A percentile compares a stretch with the other conserved stretches of the same genome.
phyloP scores from a whole-genome alignment of 1,140 invertebrate species.

The Drosophila ironensis region DNA sequence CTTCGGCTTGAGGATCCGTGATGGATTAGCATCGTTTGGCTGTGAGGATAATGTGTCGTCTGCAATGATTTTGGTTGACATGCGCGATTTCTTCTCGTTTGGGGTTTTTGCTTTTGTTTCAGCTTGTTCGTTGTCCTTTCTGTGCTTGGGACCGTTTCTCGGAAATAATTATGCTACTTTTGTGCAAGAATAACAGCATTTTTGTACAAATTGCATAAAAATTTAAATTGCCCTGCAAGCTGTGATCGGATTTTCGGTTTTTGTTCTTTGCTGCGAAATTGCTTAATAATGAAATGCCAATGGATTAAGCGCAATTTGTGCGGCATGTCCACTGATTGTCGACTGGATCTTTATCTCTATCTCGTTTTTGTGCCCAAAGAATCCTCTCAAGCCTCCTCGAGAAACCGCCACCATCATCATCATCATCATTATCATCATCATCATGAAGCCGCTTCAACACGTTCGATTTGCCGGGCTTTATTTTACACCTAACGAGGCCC shows the following conservation, averaged over 20 bases:
- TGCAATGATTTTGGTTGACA: conserved; percentile 78
- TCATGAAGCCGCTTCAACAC: conserved; percentile 17
- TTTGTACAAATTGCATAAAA: conserved; percentile 82
- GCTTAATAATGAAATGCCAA: conserved; percentile 80
- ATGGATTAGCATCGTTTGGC: conserved; percentile 80
- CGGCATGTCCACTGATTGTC: conserved; percentile 58
- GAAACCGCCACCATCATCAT: background rate
- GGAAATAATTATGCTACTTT: conserved; percentile 81
- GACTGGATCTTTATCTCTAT: conserved; percentile 49
- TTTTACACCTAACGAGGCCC: conserved; percentile 59
- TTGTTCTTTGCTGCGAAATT: conserved; percentile 47
- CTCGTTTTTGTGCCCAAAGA: conserved; percentile 24
- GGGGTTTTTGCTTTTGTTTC: background rate
- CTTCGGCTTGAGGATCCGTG: conserved; percentile 45
- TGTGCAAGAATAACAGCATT: conserved; percentile 78
- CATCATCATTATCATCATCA: conserved; percentile 2
- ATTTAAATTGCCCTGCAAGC: conserved; percentile 68
- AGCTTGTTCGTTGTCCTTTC: background rate
- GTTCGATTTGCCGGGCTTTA: conserved; percentile 42
- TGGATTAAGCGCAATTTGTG: conserved; percentile 77
- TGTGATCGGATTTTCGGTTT: conserved; percentile 31
- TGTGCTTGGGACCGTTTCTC: conserved; percentile 42
- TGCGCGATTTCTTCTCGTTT: conserved; percentile 37
- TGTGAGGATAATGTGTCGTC: conserved; percentile 77
- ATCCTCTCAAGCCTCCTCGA: conserved; percentile 6